A percentile compares a stretch with the other conserved stretches of the same genome.
Conservation (phyloP, 2,113 vertebrate species). For the Callithrix jacchus region DNA sequence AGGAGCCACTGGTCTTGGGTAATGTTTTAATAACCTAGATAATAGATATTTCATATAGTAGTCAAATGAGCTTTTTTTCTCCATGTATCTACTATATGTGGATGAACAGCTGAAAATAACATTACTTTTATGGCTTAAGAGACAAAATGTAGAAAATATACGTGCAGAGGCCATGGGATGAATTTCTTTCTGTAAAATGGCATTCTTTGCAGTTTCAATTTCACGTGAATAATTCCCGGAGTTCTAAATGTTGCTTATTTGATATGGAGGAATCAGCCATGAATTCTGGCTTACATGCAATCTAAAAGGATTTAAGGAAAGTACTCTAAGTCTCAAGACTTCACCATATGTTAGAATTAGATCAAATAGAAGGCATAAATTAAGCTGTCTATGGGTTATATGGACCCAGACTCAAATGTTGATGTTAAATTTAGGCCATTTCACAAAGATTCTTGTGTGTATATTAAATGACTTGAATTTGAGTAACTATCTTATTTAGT, state of each 20-base stretch:
- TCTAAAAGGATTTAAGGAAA: constrained; percentile 24
- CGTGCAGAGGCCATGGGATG: neutral
- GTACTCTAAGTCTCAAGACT: neutral
- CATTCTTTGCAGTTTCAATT: neutral
- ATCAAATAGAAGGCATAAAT: neutral
- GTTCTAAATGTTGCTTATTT: neutral
- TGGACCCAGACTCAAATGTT: neutral
- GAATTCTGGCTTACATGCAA: constrained; percentile 1
- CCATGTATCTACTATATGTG: neutral
- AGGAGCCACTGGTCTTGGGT: neutral
- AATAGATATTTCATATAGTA: constrained; percentile 12
- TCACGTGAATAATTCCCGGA: neutral
- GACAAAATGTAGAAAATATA: neutral
- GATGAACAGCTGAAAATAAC: neutral
- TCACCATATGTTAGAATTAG: constrained; percentile 22
- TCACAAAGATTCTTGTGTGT: neutral
- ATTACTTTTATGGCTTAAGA: neutral
- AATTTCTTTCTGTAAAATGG: constrained; percentile 20
- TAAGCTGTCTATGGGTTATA: neutral
- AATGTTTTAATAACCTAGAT: neutral
- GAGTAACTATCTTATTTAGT: neutral
- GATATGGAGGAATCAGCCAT: neutral
- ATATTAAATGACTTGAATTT: neutral
- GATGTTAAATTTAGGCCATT: neutral
- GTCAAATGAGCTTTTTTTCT: neutral